Conservation (phyloP, 2,888 invertebrate genomes). For the Synanthedon myopaeformis region DNA sequence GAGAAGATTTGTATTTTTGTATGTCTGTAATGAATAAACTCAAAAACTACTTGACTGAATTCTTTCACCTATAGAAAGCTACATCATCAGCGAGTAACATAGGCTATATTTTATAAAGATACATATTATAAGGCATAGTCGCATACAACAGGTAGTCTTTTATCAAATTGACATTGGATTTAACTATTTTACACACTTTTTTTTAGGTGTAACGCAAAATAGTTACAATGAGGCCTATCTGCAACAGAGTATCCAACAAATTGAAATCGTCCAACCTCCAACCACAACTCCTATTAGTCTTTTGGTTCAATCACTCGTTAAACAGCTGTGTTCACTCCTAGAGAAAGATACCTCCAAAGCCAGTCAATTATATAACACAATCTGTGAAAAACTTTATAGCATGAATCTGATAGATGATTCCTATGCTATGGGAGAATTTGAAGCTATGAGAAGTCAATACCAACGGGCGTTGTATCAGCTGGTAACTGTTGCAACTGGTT, state of each 20-base stretch:
- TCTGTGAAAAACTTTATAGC: constrained; percentile 75
- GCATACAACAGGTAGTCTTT: not conserved
- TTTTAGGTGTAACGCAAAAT: constrained; percentile 42
- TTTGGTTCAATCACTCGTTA: constrained; percentile 77
- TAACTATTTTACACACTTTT: constrained; percentile 1
- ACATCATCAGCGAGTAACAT: too few species aligned
- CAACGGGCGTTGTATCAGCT: constrained; percentile 75
- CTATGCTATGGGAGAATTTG: constrained; percentile 77
- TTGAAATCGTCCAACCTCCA: constrained; percentile 45
- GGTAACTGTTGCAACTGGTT: constrained; percentile 70
- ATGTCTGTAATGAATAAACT: too few species aligned
- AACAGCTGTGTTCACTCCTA: constrained; percentile 74
- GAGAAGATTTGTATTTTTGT: too few species aligned
- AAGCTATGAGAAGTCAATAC: constrained; percentile 76
- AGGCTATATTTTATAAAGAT: too few species aligned
- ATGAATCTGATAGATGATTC: constrained; percentile 79
- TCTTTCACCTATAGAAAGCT: too few species aligned
- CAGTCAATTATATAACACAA: constrained; percentile 72
- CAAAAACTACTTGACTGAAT: too few species aligned
- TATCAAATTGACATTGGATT: not conserved
- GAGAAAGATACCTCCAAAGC: constrained; percentile 72
- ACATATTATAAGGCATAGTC: too few species aligned
- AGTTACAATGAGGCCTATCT: constrained; percentile 41
- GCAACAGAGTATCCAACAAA: constrained; percentile 43
- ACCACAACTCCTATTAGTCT: constrained; percentile 74